Evolutionary conservation across 2,888 invertebrate species (phyloP).

Genomic region (Nudaria mundana): DNA sequence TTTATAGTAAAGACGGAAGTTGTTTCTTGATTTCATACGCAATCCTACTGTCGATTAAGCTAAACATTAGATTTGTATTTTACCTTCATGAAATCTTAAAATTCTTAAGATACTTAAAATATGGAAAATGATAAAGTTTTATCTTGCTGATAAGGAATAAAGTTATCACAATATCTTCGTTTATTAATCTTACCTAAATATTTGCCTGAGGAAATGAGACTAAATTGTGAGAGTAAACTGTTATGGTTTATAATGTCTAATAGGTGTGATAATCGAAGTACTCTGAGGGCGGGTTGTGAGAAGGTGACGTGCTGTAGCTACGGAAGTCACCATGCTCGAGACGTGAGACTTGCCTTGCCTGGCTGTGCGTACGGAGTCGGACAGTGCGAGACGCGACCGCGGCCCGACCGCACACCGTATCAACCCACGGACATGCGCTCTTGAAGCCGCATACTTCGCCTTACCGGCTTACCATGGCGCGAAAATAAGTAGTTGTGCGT

Average conservation of each 20-base stretch:
- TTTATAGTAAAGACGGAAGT: conserved; percentile 72
- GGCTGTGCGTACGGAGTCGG: no score
- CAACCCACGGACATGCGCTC: conserved; percentile 45
- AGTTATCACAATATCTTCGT: conserved; percentile 8
- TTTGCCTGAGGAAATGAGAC: conserved; percentile 4
- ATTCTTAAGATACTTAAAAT: conserved; percentile 17
- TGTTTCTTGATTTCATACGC: conserved; percentile 41
- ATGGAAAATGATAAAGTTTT: no score
- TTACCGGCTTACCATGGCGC: conserved; percentile 41
- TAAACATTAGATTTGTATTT: conserved; percentile 22
- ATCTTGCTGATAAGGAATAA: conserved; percentile 5
- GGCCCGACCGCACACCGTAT: conserved; percentile 60
- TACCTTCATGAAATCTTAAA: no score
- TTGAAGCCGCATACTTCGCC: conserved; percentile 26
- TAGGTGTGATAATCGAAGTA: conserved; percentile 41
- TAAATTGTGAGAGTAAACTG: conserved; percentile 8
- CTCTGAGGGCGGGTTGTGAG: conserved; percentile 44
- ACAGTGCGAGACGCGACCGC: conserved; percentile 74
- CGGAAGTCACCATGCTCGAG: conserved; percentile 35
- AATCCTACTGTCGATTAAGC: conserved; percentile 17
- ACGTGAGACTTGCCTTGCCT: conserved; percentile 22
- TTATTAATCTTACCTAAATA: conserved; percentile 5
- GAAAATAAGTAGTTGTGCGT: conserved; percentile 47
- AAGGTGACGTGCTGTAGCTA: conserved; percentile 38
- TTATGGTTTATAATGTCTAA: conserved; percentile 30